phyloP scores from a whole-genome alignment of 2,888 invertebrate species.

The Branchipolynoe longqiensis region DNA sequence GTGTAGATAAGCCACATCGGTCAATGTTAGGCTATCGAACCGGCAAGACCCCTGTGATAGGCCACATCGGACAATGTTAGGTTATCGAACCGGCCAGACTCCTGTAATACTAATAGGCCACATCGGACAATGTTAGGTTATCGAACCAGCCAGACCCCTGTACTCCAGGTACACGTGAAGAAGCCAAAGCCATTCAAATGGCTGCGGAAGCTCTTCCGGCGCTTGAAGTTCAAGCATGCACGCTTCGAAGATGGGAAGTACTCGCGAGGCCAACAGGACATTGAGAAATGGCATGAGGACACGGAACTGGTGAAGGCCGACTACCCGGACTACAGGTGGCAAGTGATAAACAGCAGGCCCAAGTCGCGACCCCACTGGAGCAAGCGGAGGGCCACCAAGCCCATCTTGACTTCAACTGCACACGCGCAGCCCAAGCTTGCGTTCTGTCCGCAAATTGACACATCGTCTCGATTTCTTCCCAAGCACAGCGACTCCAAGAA shows the following conservation, averaged over 20 bases:
- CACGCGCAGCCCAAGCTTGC: background rate
- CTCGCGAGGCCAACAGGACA: slow-evolving; percentile 14
- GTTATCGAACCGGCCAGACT: slow-evolving; percentile 23
- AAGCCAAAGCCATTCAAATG: slow-evolving; percentile 52
- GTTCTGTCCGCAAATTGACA: no score
- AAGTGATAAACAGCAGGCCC: background rate
- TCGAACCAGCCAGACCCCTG: slow-evolving; percentile 12
- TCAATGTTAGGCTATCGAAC: slow-evolving; percentile 43
- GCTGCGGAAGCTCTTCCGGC: slow-evolving; percentile 41
- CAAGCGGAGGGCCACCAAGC: background rate
- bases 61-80: no score
- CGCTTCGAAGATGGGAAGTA: slow-evolving; percentile 47
- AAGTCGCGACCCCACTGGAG: background rate
- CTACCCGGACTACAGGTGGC: slow-evolving; percentile 51
- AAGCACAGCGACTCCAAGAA: background rate
- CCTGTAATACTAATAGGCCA: slow-evolving; percentile 17
- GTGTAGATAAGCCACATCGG: no score
- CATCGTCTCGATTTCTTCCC: no score
- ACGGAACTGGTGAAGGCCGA: slow-evolving; percentile 5
- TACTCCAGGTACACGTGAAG: slow-evolving; percentile 35
- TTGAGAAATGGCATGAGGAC: slow-evolving; percentile 49
- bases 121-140: slow-evolving; percentile 46
- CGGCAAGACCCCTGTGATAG: slow-evolving; percentile 7
- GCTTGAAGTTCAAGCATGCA: slow-evolving; percentile 31
- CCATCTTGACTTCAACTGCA: no score